Percentiles rank a stretch among this genome's conserved stretches.
phyloP scores from a whole-genome alignment of 1,140 invertebrate genomes.

The Meloidogyne exigua region DNA sequence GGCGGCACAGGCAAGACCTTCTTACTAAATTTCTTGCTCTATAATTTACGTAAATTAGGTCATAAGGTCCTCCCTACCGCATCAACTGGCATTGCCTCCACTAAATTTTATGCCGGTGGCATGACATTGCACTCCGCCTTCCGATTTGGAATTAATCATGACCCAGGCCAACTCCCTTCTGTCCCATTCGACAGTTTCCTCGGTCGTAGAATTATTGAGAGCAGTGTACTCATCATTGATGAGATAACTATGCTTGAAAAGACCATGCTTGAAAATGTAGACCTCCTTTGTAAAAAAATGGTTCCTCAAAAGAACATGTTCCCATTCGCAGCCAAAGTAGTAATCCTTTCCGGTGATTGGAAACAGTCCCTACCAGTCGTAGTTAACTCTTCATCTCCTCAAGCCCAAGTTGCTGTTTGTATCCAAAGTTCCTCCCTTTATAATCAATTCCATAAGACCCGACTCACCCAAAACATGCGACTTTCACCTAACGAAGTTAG shows the following conservation, averaged over 20 bases:
- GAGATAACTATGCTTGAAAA: slow-evolving; percentile 27
- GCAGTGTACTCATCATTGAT: slow-evolving; percentile 18
- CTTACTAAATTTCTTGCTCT: not conserved
- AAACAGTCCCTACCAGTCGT: slow-evolving; percentile 27
- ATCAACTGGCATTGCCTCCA: not conserved
- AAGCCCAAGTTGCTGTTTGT: not conserved
- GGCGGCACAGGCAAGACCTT: not conserved
- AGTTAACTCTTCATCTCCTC: not conserved
- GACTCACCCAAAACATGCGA: not conserved
- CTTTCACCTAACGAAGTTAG: not conserved
- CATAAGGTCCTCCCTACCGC: not conserved
- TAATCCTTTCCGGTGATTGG: slow-evolving; percentile 17
- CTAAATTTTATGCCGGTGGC: slow-evolving; percentile 2
- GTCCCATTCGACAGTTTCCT: slow-evolving; percentile 8
- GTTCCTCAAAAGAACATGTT: not conserved
- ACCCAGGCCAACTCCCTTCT: not conserved
- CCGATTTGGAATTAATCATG: not conserved
- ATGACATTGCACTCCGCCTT: slow-evolving; percentile 8
- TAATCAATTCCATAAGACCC: not conserved
- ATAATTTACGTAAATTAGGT: not conserved
- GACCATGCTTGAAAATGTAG: slow-evolving; percentile 12
- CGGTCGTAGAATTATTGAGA: slow-evolving; percentile 1
- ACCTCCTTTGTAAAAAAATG: not conserved
- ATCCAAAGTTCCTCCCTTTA: not conserved
- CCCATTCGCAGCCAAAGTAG: slow-evolving; percentile 15